Percentiles rank a stretch among this genome's conserved stretches.
Evolutionary conservation across 2,888 invertebrate genomes (phyloP).

Genomic region (Drosophila aldrichi): DNA sequence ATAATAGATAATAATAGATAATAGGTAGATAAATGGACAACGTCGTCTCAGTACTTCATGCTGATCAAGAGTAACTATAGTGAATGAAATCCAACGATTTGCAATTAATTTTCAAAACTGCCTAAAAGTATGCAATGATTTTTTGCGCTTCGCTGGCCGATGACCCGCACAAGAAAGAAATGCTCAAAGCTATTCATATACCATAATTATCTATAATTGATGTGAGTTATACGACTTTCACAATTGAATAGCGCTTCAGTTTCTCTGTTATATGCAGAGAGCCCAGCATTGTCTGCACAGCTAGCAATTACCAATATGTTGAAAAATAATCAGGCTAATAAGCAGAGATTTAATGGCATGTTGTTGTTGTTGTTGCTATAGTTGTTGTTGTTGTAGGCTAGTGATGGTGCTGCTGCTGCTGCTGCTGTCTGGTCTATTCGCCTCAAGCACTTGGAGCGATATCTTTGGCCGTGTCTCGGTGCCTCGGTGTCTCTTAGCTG

Average conservation of each 20-base stretch:
- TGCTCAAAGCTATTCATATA: neutral
- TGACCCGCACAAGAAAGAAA: neutral
- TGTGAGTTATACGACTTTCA: neutral
- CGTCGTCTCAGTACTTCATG: too few relatives aligned
- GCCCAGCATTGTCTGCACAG: neutral
- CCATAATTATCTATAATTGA: neutral
- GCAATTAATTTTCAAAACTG: neutral
- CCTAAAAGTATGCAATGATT: slow-evolving; percentile 1
- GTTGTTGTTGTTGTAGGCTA: neutral
- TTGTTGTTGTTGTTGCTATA: neutral
- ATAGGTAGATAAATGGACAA: too few relatives aligned
- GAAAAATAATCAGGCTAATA: slow-evolving; percentile 21
- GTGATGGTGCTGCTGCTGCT: neutral
- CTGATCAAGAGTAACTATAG: too few relatives aligned
- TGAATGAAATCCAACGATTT: too few relatives aligned
- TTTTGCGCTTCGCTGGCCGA: neutral
- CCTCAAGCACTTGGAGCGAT: slow-evolving; percentile 21
- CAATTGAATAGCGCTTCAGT: neutral
- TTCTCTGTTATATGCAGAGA: neutral
- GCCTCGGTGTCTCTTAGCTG: slow-evolving; percentile 21
- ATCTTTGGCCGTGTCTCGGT: slow-evolving; percentile 18
- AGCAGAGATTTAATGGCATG: slow-evolving; percentile 14
- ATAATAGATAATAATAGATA: too few relatives aligned
- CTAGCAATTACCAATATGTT: neutral
- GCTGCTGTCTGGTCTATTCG: neutral